Evolutionary conservation across 1,140 invertebrate genomes (phyloP), one percentile per base, ranked within the genome.

Genomic region (Drosophila bifasciata): DNA sequence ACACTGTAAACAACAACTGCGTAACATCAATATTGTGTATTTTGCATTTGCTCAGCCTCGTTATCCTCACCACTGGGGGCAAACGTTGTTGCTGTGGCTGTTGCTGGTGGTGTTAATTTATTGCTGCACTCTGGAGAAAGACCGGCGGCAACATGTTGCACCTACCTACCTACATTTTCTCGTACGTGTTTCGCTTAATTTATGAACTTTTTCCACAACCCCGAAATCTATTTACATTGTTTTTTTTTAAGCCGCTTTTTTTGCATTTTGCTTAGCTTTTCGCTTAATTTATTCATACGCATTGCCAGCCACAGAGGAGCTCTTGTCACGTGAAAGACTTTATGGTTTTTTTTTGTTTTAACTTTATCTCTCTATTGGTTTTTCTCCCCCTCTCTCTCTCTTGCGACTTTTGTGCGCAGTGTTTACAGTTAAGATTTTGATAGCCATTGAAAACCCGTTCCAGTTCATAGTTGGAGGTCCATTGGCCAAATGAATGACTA

Each of bases 21-120:
- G 51, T 80, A 80, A 80, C 76, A 51, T 49, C 48, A 46, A 66
- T 62, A 63, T 44, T 45, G 66, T 76, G 55, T 66, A n/a, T n/a
- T n/a, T 77, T 71, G 60, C 59, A 43, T 56, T 56, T 67, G 62
- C 64, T n/a, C n/a, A 63, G 62, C 23, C 66, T 69, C 63, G 55
- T 73, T 72, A 46, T 78, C 44, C 55, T 66, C 73, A 40, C 19
- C 48, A 53, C n/a, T 44, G 32, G 32, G 32, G 32, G 32, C 32
- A 36, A 2, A 3, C 32, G 32, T 36, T 11, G 32, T 13, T 36
- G 32, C 1, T 36, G 32, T 16, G 25, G 39, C 40, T 3, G 62
- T 39, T 66, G 41, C 49, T 67, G 71, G 59, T 45, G 39, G 66
- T 51, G 68, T 78, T 83, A 84, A 84, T 84, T 83, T 84, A 83